Evolutionary conservation across 2,113 vertebrate genomes (phyloP).

Genomic region (Tetraodon nigroviridis): DNA sequence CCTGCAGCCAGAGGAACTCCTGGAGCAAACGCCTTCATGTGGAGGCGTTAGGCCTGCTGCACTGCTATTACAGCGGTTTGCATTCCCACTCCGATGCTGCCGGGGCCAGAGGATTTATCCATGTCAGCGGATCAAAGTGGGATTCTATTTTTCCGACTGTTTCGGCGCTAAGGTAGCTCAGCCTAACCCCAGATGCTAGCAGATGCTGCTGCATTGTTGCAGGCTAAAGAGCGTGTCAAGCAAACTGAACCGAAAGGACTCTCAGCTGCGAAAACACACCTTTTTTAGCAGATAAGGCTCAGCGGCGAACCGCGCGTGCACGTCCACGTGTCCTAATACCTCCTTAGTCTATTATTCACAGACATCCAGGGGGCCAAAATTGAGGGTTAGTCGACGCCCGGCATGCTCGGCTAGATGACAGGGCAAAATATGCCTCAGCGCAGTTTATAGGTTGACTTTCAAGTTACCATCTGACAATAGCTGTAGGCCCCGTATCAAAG

Average conservation of each 20-base stretch:
- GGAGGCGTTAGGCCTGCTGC: background rate
- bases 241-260: no score
- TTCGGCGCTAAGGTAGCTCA: no score
- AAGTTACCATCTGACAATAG: slow-evolving; percentile 61
- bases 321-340: slow-evolving; percentile 44
- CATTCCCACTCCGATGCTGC: background rate
- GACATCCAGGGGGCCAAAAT: slow-evolving; percentile 58
- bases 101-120: no score
- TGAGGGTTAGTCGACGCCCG: slow-evolving; percentile 54
- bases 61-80: background rate
- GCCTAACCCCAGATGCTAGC: no score
- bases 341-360: slow-evolving; percentile 61
- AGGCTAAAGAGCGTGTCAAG: no score
- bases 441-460: slow-evolving; percentile 66
- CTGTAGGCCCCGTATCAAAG: slow-evolving; percentile 61
- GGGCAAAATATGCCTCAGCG: slow-evolving; percentile 65
- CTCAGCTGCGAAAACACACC: no score
- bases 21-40: no score
- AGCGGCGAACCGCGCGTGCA: slow-evolving; percentile 20
- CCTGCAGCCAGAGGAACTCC: slow-evolving; percentile 21
- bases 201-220: no score
- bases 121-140: no score
- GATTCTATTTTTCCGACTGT: no score
- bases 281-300: slow-evolving; percentile 7
- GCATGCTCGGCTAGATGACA: slow-evolving; percentile 64